Conservation (phyloP, 1,140 invertebrate genomes). For the Hormaphis cornu region DNA sequence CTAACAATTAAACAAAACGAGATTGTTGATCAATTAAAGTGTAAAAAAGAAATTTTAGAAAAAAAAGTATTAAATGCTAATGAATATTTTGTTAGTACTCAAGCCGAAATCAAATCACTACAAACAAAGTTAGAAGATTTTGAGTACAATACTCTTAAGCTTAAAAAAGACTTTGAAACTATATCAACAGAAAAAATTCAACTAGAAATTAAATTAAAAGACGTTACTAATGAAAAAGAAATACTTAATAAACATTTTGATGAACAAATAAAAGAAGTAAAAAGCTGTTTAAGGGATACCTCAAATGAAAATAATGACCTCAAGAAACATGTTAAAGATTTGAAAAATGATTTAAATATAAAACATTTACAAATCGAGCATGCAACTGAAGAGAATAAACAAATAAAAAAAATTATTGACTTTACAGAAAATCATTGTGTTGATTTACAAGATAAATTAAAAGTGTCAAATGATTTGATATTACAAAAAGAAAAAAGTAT, state of each 20-base stretch:
- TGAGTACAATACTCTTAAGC: background rate
- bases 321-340: background rate
- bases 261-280: background rate
- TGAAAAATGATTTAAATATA: background rate
- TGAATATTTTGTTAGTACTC: background rate
- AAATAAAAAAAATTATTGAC: background rate
- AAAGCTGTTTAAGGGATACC: background rate
- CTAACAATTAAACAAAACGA: background rate
- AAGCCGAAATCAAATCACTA: background rate
- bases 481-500: background rate
- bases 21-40: background rate
- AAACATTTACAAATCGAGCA: background rate
- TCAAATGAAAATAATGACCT: background rate
- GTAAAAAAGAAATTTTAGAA: background rate
- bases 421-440: background rate
- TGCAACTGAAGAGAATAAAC: background rate
- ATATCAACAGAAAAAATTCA: background rate
- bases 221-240: background rate
- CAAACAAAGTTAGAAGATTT: background rate
- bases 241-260: background rate
- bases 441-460: conserved; percentile 3
- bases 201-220: background rate
- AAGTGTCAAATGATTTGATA: background rate
- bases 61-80: background rate
- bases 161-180: background rate